Evolutionary conservation across 2,797 vertebrate species (phyloP).

Genomic region (Rhabdophis nuchalis): DNA sequence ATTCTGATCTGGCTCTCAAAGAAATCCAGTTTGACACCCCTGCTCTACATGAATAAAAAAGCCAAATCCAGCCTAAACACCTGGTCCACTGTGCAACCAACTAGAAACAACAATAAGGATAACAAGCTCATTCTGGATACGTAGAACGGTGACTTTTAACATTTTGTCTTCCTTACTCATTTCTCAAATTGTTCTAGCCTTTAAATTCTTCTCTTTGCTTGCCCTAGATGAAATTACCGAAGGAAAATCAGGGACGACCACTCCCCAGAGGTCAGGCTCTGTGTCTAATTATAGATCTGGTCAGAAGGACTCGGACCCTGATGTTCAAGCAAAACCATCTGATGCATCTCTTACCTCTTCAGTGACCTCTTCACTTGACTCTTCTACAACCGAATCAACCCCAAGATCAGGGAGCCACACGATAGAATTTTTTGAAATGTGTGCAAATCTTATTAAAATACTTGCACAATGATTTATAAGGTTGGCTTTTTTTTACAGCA

Average conservation of each 20-base stretch:
- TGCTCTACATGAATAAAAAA: not conserved
- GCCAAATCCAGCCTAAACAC: not conserved
- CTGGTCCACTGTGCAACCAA: not conserved
- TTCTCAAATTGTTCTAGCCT: not conserved
- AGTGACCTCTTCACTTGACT: constrained; percentile 88
- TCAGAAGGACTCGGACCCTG: constrained; percentile 84
- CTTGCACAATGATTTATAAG: constrained; percentile 90
- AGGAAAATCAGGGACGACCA: constrained; percentile 89
- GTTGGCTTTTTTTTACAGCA: constrained; percentile 87
- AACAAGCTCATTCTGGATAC: not conserved
- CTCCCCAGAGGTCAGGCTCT: constrained; percentile 90
- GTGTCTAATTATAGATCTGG: constrained; percentile 85
- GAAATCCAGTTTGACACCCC: not conserved
- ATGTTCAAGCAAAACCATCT: constrained; percentile 77
- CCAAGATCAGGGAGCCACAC: constrained; percentile 95
- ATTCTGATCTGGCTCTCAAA: not conserved
- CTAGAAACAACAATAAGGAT: not conserved
- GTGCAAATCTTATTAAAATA: constrained; percentile 98
- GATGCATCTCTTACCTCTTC: constrained; percentile 90
- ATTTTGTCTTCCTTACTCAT: not conserved
- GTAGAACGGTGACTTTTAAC: not conserved
- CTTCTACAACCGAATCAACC: constrained; percentile 76
- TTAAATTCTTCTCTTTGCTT: not conserved
- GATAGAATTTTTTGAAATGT: constrained; percentile 99
- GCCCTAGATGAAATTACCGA: constrained; percentile 88